Evolutionary conservation across 2,113 vertebrate genomes (phyloP).

Genomic region (Callorhinus ursinus): DNA sequence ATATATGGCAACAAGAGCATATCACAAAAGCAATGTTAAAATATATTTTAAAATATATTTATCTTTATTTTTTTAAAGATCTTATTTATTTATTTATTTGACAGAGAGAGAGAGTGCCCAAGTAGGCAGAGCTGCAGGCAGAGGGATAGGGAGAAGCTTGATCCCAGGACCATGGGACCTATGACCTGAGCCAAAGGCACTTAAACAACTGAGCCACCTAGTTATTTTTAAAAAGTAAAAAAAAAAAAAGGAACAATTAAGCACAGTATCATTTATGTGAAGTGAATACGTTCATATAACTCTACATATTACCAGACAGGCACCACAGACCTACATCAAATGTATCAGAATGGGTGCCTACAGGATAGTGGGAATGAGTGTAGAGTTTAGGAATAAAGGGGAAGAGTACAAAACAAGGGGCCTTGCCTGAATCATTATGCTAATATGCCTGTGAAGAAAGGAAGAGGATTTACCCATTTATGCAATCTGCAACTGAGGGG

Average conservation of each 20-base stretch:
- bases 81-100: no score
- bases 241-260: background rate
- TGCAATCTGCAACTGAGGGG: background rate
- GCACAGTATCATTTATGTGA: background rate
- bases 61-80: no score
- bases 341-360: background rate
- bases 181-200: no score
- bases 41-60: no score
- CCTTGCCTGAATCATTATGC: background rate
- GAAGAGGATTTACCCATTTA: background rate
- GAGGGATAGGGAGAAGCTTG: no score
- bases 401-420: background rate
- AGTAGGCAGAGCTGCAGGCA: no score
- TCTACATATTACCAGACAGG: background rate
- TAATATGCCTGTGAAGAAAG: background rate
- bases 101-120: no score
- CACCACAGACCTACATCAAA: background rate
- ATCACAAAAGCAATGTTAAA: background rate
- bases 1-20: background rate
- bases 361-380: background rate
- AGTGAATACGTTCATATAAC: background rate
- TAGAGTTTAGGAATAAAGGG: background rate
- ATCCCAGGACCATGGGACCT: no score
- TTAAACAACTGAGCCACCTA: no score
- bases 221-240: background rate